These are phyloP conservation scores for Crossocerus cetratus DNA, from an alignment of 2,888 invertebrate species.

Conservation along the genomic window DNA sequence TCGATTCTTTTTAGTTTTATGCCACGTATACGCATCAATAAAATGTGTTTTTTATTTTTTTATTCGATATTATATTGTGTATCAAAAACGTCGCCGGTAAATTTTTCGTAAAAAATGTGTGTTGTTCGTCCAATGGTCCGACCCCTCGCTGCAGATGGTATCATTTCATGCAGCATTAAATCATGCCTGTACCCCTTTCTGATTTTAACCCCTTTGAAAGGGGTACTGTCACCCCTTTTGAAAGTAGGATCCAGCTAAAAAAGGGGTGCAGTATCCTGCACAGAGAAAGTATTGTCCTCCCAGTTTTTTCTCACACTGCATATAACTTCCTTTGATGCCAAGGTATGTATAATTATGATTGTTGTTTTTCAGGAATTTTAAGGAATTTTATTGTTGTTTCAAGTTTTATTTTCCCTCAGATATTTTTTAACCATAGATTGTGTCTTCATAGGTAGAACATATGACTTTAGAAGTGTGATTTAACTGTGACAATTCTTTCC, in stretches of 20 bases:
- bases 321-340: no score
- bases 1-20: no score
- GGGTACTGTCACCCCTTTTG: slow-evolving; percentile 68
- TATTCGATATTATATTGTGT: not conserved
- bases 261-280: slow-evolving; percentile 57
- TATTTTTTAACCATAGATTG: no score
- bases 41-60: not conserved
- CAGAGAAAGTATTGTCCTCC: slow-evolving; percentile 61
- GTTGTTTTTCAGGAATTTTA: not conserved
- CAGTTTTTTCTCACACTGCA: slow-evolving; percentile 2
- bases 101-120: not conserved
- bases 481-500: slow-evolving; percentile 61
- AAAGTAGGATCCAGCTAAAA: slow-evolving; percentile 70
- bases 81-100: not conserved
- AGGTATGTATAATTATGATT: no score
- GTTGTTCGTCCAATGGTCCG: not conserved
- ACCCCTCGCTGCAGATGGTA: slow-evolving; percentile 5
- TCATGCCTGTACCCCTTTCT: slow-evolving; percentile 37
- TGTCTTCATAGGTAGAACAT: not conserved
- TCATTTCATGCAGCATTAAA: slow-evolving; percentile 36
- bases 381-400: no score
- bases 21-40: no score
- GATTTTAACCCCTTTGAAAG: slow-evolving; percentile 62
- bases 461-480: not conserved
- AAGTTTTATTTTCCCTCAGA: no score